Conservation (phyloP, 2,888 invertebrate species). For the Rhogogaster chlorosoma region DNA sequence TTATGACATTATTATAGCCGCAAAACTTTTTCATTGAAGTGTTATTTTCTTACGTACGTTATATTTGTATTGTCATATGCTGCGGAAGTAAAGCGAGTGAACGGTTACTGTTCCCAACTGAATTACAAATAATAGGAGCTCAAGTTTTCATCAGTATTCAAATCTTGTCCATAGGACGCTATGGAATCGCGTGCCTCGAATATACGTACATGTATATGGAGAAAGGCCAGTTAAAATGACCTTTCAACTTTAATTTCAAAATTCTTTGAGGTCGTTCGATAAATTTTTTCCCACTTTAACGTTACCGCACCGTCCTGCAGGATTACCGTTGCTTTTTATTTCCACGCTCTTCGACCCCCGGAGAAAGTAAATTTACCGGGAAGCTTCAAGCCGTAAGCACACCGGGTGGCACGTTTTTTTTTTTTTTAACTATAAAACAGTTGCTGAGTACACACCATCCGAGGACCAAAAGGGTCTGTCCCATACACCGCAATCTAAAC, state of each 20-base stretch:
- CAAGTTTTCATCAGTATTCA: constrained; percentile 50
- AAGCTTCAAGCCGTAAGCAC: not conserved
- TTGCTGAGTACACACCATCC: not conserved
- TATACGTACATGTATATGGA: not conserved
- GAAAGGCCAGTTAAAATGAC: constrained; percentile 5
- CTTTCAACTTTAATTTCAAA: constrained; percentile 47
- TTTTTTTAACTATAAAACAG: constrained; percentile 10
- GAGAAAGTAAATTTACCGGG: constrained; percentile 17
- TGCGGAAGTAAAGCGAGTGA: not conserved
- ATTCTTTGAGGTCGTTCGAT: constrained; percentile 35
- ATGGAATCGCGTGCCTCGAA: constrained; percentile 46
- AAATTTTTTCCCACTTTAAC: constrained; percentile 40
- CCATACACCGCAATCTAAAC: not conserved
- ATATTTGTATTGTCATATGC: not conserved
- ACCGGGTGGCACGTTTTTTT: constrained; percentile 2
- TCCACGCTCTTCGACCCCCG: not conserved
- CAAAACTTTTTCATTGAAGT: constrained; percentile 19
- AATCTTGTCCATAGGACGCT: constrained; percentile 36
- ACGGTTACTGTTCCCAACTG: constrained; percentile 19
- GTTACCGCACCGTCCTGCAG: constrained; percentile 9
- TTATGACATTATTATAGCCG: not conserved
- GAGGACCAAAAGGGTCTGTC: not conserved
- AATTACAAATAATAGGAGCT: constrained; percentile 46
- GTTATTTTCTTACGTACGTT: not conserved
- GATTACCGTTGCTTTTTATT: constrained; percentile 29